These are phyloP conservation scores for Orius laevigatus DNA, from an alignment of 1,140 invertebrate species.

Conservation along the genomic window DNA sequence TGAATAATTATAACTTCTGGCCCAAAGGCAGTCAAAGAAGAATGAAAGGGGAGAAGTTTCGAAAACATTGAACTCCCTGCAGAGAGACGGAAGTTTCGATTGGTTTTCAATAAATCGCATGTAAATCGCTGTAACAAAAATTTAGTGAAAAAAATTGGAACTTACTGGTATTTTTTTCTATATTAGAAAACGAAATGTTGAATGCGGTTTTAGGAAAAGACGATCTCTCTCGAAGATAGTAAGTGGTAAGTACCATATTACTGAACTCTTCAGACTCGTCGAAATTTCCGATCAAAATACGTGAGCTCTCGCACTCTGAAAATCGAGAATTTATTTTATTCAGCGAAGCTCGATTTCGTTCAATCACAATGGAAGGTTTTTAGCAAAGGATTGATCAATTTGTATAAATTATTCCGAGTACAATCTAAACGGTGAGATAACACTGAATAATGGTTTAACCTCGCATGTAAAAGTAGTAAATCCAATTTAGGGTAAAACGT, in stretches of 20 bases:
- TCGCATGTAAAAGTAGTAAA: no score
- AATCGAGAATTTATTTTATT: no score
- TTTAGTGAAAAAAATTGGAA: neutral
- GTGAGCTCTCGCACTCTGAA: no score
- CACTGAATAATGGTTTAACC: no score
- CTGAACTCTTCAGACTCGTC: no score
- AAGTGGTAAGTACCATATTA: neutral
- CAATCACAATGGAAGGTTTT: no score
- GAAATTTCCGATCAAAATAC: no score
- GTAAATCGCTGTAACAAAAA: conserved; percentile 11
- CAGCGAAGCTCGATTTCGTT: no score
- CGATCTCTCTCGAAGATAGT: neutral
- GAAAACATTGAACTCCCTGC: conserved; percentile 15
- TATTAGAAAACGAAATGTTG: conserved; percentile 13
- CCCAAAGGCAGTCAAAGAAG: conserved; percentile 17
- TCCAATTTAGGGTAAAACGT: no score
- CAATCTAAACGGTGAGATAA: no score
- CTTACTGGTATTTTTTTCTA: conserved; percentile 7
- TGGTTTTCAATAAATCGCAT: conserved; percentile 15
- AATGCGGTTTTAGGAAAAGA: conserved; percentile 1
- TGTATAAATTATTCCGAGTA: no score
- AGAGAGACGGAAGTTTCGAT: conserved; percentile 7
- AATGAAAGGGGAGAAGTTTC: conserved; percentile 2
- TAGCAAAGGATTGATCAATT: no score
- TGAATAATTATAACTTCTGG: neutral